phyloP scores from a whole-genome alignment of 2,113 vertebrate species.

The human region GRCh38 chr3:187988501-187989000 shows the following conservation, averaged over 20 bases:
- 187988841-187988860: not conserved
- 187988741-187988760: not conserved
- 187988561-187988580: not conserved
- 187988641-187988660: not conserved
- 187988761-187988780: not conserved
- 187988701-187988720: not conserved
- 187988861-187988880: not conserved
- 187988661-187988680: not conserved
- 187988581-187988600: not conserved
- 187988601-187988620: not conserved
- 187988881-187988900: not conserved
- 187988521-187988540: not conserved
- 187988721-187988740: not conserved
- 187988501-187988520: no score
- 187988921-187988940: not conserved
- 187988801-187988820: not conserved
- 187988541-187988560: not conserved
- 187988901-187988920: not conserved
- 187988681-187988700: not conserved
- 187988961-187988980: not conserved
- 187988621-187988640: not conserved
- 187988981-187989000: not conserved
- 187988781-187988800: constrained; percentile 4
- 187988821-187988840: not conserved
- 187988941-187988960: not conserved